Base-by-base conservation (phyloP, 2,888 invertebrate genomes). In the Athripsodes cinereus region DNA sequence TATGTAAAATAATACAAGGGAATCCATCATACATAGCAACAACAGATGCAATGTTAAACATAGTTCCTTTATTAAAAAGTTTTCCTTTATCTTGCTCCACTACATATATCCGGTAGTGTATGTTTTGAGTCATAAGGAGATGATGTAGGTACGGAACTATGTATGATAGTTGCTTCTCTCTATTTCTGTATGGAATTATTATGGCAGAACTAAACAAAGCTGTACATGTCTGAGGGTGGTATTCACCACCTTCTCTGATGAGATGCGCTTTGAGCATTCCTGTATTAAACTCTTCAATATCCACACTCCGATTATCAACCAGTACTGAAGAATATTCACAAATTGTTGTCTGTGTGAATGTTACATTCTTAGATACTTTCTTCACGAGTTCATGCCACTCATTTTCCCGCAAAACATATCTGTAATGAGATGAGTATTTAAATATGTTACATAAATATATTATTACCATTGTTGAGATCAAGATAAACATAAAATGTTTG, bases 81-180 rank as follows among this genome's bases (percentile, higher is more conserved):
- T 81, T 78, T 8, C 81, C 77, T 64, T 89, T 85, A 64, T 83
- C 84, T 78, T 95, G 92, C 69, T 96, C 92, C 16, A 94, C 82
- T 2, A 96, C 81, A 73, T 87, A 90, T 65, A 96, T 90, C 53
- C 87, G 80, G 71, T 96, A 96, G 69, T 92, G 88, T n/a, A 60
- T 20, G 66, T 84, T 80, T 72, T 96, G 96, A 22, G 81, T 76
- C 63, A 88, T 87, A 60, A 96, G 78, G 70, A 88, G 92, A 54
- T 84, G 84, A 72, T 96, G 95, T 79, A 96, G 92, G 69, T 92
- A 90, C 61, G 87, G 85, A 65, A 95, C 75, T 69, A 95, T 93
- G 52, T 84, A 80, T 34, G 83, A 77, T 35, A 96, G 75, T 68
- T 93, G 92, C 50, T 82, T 76, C 55, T 85, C 80, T 63, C 92